Conservation (phyloP, 2,797 vertebrate genomes). For the Tokudaia muenninki region DNA sequence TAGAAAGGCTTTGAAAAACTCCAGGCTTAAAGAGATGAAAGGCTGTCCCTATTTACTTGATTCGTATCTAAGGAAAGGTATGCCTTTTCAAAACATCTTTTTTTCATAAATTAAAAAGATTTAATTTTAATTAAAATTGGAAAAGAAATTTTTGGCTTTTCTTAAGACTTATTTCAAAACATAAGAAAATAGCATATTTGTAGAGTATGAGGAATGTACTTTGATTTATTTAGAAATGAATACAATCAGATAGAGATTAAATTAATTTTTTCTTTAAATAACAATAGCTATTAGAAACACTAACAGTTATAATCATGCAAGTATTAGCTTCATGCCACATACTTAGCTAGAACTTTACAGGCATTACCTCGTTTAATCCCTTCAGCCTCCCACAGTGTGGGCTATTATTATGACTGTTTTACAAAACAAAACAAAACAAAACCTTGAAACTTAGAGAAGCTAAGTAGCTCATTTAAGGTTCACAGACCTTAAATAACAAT, state of each 20-base stretch:
- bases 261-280: slow-evolving; percentile 11
- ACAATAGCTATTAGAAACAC: neutral
- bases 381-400: neutral
- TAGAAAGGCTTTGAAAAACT: neutral
- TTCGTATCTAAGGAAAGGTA: neutral
- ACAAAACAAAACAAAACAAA: neutral
- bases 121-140: no score
- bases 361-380: neutral
- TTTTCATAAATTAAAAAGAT: neutral
- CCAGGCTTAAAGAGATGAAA: neutral
- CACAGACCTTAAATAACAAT: neutral
- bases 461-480: neutral
- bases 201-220: neutral
- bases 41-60: neutral
- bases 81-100: neutral
- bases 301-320: neutral
- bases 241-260: neutral
- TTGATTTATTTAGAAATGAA: neutral
- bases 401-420: neutral
- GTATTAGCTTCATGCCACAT: neutral
- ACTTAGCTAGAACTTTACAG: neutral
- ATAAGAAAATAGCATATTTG: neutral
- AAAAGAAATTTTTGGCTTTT: neutral
- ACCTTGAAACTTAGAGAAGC: neutral
- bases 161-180: neutral